These are phyloP conservation scores for Archips xylosteana DNA, from an alignment of 2,888 invertebrate genomes.

Conservation along the genomic window DNA sequence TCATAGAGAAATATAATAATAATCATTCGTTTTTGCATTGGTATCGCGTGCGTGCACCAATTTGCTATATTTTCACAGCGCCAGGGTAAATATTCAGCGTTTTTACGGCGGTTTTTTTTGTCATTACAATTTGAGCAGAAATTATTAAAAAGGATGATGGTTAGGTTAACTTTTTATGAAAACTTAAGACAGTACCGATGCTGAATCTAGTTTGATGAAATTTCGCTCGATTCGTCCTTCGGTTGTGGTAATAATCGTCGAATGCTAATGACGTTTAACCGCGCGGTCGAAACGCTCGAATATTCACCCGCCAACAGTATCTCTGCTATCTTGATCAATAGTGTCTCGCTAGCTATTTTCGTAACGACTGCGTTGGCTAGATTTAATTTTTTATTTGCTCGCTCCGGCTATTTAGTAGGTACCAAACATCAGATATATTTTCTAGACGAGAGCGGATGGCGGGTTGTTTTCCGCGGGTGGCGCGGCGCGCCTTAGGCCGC, in stretches of 20 bases:
- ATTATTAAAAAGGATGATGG: no score
- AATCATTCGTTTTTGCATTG: background rate
- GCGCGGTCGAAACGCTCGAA: no score
- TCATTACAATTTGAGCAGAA: no score
- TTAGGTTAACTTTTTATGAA: no score
- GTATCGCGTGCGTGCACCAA: background rate
- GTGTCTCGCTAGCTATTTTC: background rate
- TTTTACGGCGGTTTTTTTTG: no score
- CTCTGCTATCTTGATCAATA: conserved; percentile 2
- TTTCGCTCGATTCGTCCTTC: no score
- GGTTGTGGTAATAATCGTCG: no score
- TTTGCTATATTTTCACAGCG: background rate
- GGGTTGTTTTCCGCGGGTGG: conserved; percentile 45
- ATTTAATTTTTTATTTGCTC: background rate
- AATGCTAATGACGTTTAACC: no score
- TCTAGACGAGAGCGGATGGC: conserved; percentile 29
- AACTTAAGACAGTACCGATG: no score
- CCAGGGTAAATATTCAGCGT: no score
- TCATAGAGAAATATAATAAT: background rate
- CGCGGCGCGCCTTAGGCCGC: conserved; percentile 60
- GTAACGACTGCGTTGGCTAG: background rate
- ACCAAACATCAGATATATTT: conserved; percentile 10
- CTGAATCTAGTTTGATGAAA: no score
- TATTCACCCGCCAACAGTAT: background rate
- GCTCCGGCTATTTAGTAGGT: background rate